Conservation (phyloP, 2,888 invertebrate genomes). For the Nesidiocoris tenuis region DNA sequence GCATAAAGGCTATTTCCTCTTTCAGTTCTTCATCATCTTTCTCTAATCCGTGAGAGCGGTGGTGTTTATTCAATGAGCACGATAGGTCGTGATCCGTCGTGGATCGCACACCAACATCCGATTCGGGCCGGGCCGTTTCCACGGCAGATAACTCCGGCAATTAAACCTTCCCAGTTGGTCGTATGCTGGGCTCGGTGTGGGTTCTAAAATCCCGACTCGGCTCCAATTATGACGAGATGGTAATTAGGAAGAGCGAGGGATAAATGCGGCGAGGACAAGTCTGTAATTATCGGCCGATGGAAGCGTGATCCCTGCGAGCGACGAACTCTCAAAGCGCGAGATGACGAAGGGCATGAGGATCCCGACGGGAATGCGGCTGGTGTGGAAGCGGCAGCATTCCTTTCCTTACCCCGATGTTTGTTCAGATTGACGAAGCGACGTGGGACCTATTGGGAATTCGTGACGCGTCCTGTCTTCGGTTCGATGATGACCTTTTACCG, state of each 20-base stretch:
- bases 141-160: slow-evolving; percentile 40
- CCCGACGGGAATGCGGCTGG: background rate
- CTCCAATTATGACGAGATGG: slow-evolving; percentile 45
- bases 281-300: slow-evolving; percentile 42
- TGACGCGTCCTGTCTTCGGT: background rate
- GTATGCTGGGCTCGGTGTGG: background rate
- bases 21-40: background rate
- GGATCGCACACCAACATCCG: slow-evolving; percentile 10
- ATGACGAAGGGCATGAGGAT: slow-evolving; percentile 1
- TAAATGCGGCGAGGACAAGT: slow-evolving; percentile 42
- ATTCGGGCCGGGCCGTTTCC: slow-evolving; percentile 1
- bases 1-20: background rate
- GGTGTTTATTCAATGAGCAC: slow-evolving; percentile 45
- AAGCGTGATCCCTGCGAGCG: slow-evolving; percentile 45
- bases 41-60: background rate
- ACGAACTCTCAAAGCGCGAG: slow-evolving; percentile 35
- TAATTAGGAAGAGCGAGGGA: slow-evolving; percentile 38
- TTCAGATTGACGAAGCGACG: background rate
- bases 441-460: background rate
- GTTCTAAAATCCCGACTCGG: slow-evolving; percentile 2
- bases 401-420: background rate
- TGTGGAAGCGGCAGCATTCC: background rate
- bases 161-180: slow-evolving; percentile 31
- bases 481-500: background rate
- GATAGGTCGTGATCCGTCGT: slow-evolving; percentile 40